Conservation (phyloP, 2,113 vertebrate genomes). For the Vombatus ursinus region DNA sequence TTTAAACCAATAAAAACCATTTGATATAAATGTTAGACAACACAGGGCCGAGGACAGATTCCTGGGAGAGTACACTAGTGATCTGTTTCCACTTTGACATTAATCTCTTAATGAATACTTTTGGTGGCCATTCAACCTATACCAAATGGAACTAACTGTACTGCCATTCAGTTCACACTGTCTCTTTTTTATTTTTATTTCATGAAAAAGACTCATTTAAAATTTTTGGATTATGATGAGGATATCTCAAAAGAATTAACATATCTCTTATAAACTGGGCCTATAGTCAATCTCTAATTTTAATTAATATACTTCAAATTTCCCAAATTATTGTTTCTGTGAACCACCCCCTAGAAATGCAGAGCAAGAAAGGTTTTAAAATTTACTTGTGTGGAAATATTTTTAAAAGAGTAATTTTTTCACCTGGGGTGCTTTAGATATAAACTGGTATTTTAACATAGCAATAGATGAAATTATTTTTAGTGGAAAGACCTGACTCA, state of each 20-base stretch:
- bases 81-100: neutral
- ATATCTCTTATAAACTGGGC: neutral
- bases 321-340: neutral
- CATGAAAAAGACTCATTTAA: neutral
- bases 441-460: neutral
- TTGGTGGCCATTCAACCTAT: neutral
- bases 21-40: neutral
- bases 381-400: neutral
- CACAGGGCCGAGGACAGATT: neutral
- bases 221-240: neutral
- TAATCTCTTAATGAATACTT: neutral
- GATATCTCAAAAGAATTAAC: neutral
- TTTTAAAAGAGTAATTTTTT: neutral
- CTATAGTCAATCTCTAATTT: neutral
- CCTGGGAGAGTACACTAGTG: neutral
- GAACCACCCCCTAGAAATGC: neutral
- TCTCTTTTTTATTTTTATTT: neutral
- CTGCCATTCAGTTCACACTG: neutral
- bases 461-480: neutral
- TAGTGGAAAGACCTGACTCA: neutral
- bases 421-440: neutral
- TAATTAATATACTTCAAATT: neutral
- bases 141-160: neutral
- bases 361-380: neutral
- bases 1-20: neutral